Percentiles rank a stretch among this genome's conserved stretches.
Evolutionary conservation across 1,140 invertebrate species (phyloP).

Genomic region (Hyles euphorbiae): DNA sequence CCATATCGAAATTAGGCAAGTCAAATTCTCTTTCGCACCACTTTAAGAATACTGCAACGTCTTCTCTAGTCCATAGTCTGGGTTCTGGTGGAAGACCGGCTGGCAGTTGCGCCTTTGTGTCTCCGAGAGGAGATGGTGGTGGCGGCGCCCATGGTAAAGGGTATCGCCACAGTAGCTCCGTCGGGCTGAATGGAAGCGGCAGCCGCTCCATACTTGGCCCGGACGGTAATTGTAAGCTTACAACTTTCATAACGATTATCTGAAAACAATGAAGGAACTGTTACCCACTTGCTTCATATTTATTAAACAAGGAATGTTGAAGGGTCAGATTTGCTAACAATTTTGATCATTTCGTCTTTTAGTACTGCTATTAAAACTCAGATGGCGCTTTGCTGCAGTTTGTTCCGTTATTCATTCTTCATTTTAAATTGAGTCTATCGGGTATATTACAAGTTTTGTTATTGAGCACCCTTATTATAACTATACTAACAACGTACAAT

Average conservation of each 20-base stretch:
- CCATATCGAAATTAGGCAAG: constrained; percentile 92
- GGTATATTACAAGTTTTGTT: too few species aligned
- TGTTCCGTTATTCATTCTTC: too few species aligned
- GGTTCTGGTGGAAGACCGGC: constrained; percentile 89
- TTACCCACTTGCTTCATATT: too few species aligned
- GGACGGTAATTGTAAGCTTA: constrained; percentile 70
- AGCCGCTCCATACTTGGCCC: constrained; percentile 73
- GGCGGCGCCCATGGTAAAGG: constrained; percentile 81
- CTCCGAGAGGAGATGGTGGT: constrained; percentile 83
- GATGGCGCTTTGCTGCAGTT: constrained; percentile 7
- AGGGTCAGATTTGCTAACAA: background rate
- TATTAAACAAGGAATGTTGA: background rate
- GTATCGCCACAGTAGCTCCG: constrained; percentile 90
- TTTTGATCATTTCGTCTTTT: background rate
- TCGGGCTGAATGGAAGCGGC: constrained; percentile 72
- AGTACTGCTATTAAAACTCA: constrained; percentile 2
- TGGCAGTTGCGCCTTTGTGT: constrained; percentile 91
- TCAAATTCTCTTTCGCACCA: constrained; percentile 97
- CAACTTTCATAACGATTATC: constrained; percentile 69
- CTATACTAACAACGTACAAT: too few species aligned
- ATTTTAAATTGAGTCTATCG: too few species aligned
- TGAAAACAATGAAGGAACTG: constrained; percentile 28
- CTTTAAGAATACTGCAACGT: constrained; percentile 90
- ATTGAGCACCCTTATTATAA: too few species aligned
- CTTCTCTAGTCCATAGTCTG: constrained; percentile 91